Evolutionary conservation across 2,113 vertebrate species (phyloP), one percentile per base, ranked within the genome.

Genomic region (Pterocles gutturalis): DNA sequence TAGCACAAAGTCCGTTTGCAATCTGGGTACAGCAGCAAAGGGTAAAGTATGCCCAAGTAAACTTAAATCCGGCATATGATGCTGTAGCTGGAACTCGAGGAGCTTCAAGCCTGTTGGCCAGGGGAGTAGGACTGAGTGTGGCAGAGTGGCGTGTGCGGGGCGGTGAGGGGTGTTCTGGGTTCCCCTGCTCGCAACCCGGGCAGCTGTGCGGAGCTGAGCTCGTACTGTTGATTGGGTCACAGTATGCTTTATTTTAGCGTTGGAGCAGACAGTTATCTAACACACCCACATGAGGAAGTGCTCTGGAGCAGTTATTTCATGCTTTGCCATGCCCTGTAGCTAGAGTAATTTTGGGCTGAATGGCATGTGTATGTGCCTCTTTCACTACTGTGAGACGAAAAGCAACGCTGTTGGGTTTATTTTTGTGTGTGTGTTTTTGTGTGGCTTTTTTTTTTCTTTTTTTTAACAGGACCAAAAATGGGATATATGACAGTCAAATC

Each of bases 241-340:
- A 64, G 77, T 36, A 64, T 65, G 95, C 97, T 97, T 98, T 97
- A 96, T 98, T 98, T 98, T 96, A 97, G 93, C 66, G 80, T 95
- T 97, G 93, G 96, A 98, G 96, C 94, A 97, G 98, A 98, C 97
- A 98, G 97, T 98, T 98, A 98, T 97, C 97, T 98, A 98, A 98
- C 97, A 98, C 97, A 98, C 98, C 98, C 98, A 98, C 98, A 98
- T 5, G 93, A 98, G 97, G 97, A 98, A 98, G 97, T 98, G 92
- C 94, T 98, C 95, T 84, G 97, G 97, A 98, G 97, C 96, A 98
- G 97, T 97, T 98, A 98, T 98, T 98, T 98, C 97, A 98, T 98
- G 97, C 94, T 94, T 96, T 98, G 97, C 98, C 97, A 97, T 98
- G 97, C 97, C 98, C 98, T 96, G 96, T 98, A 98, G 98, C 98